Conservation (phyloP, 2,888 invertebrate genomes). For the Dermolepida albohirtum region DNA sequence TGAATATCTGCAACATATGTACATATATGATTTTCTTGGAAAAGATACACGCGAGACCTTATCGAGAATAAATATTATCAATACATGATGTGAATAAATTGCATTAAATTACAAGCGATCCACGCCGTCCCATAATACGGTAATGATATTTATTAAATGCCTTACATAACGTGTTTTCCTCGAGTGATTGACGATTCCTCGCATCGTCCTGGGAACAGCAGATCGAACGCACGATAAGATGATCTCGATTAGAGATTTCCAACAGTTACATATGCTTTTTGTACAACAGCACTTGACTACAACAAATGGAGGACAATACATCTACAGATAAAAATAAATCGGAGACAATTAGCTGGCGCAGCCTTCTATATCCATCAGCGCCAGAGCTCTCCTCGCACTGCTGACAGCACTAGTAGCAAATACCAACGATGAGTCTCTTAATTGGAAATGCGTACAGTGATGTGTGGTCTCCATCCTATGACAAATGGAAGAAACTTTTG, state of each 20-base stretch:
- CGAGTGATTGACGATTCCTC: conserved; percentile 48
- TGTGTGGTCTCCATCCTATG: conserved; percentile 33
- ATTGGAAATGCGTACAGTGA: conserved; percentile 37
- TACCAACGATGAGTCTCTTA: conserved; percentile 21
- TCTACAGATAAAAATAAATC: conserved; percentile 39
- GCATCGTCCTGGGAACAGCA: conserved; percentile 50
- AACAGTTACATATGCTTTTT: conserved; percentile 40
- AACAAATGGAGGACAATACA: conserved; percentile 39
- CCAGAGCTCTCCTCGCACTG: conserved; percentile 17
- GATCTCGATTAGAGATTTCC: conserved; percentile 49
- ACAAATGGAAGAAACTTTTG: conserved; percentile 32
- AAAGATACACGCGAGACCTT: conserved; percentile 14
- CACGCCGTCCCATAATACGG: conserved; percentile 27
- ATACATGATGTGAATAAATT: conserved; percentile 29
- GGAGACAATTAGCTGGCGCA: conserved; percentile 34
- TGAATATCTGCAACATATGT: background rate
- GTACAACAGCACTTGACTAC: conserved; percentile 33
- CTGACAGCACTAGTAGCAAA: conserved; percentile 17
- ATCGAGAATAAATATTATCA: conserved; percentile 31
- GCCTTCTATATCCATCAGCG: conserved; percentile 36
- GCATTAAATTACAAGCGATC: conserved; percentile 28
- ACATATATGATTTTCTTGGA: conserved; percentile 5
- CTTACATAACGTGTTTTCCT: conserved; percentile 44
- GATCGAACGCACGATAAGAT: conserved; percentile 49
- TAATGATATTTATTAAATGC: conserved; percentile 41